Base-by-base conservation (phyloP, 2,113 vertebrate genomes). In the Dasyprocta punctata region DNA sequence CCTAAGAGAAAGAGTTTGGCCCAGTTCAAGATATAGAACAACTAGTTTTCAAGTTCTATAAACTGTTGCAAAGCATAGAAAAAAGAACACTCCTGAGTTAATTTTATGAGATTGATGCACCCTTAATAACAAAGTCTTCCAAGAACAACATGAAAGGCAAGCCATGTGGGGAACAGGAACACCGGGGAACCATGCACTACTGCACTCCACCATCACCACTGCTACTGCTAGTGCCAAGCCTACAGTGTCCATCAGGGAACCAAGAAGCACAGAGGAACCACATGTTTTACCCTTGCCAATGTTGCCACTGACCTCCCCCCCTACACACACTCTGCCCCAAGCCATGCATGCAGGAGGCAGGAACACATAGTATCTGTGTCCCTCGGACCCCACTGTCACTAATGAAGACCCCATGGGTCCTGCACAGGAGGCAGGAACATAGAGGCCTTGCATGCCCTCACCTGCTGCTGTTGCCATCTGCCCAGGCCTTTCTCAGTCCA, bases 31-130 rank as follows among this genome's bases (percentile, higher is more conserved):
- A 77, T 90, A 56, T 75, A 61, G 58, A 94, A 84, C 33, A 71
- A 87, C 73, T 38, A 52, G 24, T 80, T 94, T 12, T 47, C n/a
- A 56, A 90, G 33, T 95, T 92, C 85, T 92, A 58, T 82, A 71
- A 96, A 92, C 49, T 95, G 20, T 85, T 88, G 1, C 33, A 94
- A 90, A 85, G 61, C 33, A 85, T 69, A 38, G 30, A 89, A 90
- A 84, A 28, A 94, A 86, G 44, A 90, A 81, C 94, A 49, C 52
- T 82, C 92, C 54, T 61, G 14, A 36, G 9, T 49, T 90, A 52
- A 41, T 90, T 69, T 94, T 82, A 86, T 78, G 14, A 90, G 88
- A 92, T 85, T 52, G 20, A 24, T 87, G 52, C 92, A 78, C 89
- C 30, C 65, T 83, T 92, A 61, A 49, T 86, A 80, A 86, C 14